phyloP scores from a whole-genome alignment of 2,113 vertebrate genomes.

The Melanotaenia duboulayi region DNA sequence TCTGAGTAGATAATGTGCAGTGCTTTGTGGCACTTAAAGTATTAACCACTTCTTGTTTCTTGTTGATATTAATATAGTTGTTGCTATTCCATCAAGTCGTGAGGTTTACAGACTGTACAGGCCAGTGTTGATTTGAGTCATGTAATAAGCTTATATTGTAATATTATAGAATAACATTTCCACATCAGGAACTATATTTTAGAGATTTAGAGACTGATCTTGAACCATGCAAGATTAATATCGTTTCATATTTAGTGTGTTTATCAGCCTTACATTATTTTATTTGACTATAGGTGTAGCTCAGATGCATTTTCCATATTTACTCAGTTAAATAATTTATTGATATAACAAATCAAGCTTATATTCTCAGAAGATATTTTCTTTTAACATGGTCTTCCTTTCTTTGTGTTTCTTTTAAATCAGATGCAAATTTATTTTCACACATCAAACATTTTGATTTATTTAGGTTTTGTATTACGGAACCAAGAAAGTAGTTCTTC shows the following conservation, averaged over 20 bases:
- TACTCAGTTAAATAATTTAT: constrained; percentile 54
- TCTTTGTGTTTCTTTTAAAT: not conserved
- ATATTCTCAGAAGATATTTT: not conserved
- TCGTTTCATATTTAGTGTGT: constrained; percentile 15
- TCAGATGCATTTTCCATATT: constrained; percentile 31
- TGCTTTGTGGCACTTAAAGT: constrained; percentile 20
- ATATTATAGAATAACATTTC: constrained; percentile 45
- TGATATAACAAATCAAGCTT: constrained; percentile 27
- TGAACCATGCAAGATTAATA: constrained; percentile 34
- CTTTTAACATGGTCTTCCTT: not conserved
- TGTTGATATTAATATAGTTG: constrained; percentile 10
- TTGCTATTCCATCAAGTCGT: constrained; percentile 3
- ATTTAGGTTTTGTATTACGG: constrained; percentile 33
- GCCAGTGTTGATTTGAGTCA: constrained; percentile 37
- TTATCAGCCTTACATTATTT: constrained; percentile 43
- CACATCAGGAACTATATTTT: constrained; percentile 40
- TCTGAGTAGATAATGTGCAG: constrained; percentile 11
- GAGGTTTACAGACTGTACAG: constrained; percentile 29
- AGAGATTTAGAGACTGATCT: constrained; percentile 23
- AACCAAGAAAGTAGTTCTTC: constrained; percentile 31
- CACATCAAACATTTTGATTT: constrained; percentile 38
- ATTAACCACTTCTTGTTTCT: constrained; percentile 25
- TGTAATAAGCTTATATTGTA: constrained; percentile 28
- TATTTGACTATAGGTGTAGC: constrained; percentile 11
- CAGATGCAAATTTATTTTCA: constrained; percentile 37